Evolutionary conservation across 2,888 invertebrate genomes (phyloP), one percentile per base, ranked within the genome.

Genomic region (Trissoscelio sp.): DNA sequence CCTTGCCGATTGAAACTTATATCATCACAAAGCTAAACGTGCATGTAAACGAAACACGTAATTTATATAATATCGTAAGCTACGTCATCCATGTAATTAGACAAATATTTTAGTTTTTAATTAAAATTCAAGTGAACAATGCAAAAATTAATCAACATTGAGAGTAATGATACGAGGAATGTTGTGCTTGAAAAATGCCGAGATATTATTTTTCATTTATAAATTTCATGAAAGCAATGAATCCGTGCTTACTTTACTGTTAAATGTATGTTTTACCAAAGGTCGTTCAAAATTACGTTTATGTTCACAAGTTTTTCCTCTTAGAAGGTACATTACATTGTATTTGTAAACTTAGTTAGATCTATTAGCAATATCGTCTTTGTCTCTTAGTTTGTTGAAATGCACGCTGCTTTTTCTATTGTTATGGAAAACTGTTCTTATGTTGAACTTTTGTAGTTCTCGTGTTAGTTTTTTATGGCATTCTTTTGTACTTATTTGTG

Each of bases 1-100:
- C 57, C 53, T 75, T 75, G 31, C 48, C 72, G 51, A 80, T 69
- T 74, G 46, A 78, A 78, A 78, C 58, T 75, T 51, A 66, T 58
- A 67, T 58, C 70, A 39, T 37, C 60, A 9, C 31, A 37, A 31
- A 11, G 31, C 2, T 57, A 18, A 62, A 31, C 22, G 28, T 55
- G 34, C 31, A 14, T 48, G 42, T 34, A 62, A 39, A 60, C 16
- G 62, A 62, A 73, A 62, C 31, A 44, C 16, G 48, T 48, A 48
- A 48, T 7, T 48, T 20, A 48, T 20, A 44, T 34, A 42, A 14
- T 42, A 42, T 34, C 11, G 11, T 34, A 6, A 5, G 6, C 28
- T 28, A 28, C 28, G 6, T 28, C 28, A 28, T 28, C 28, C 28
- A 28, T 28, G 28, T 28, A 28, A 28, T 28, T 5, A 28, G 28